phyloP scores from a whole-genome alignment of 2,888 invertebrate species.

The Cyrtodaria siliqua region DNA sequence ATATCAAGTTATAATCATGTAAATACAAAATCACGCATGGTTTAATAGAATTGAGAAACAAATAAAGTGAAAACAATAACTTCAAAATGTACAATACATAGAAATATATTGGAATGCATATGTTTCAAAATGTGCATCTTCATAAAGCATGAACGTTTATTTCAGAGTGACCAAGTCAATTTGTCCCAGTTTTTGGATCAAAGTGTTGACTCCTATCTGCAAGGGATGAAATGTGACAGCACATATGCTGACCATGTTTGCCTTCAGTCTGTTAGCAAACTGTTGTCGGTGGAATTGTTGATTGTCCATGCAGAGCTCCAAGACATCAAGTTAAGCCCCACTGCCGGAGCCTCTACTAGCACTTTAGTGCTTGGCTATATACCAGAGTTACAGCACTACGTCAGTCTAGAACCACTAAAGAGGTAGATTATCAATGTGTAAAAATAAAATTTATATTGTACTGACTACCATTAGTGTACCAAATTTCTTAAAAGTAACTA shows the following conservation, averaged over 20 bases:
- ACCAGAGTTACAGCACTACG: constrained; percentile 34
- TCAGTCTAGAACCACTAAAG: constrained; percentile 21
- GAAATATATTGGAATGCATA: too few relatives aligned
- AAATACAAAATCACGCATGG: too few relatives aligned
- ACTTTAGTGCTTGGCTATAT: constrained; percentile 21
- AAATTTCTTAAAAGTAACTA: too few relatives aligned
- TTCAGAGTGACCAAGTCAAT: constrained; percentile 20
- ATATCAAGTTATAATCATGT: too few relatives aligned
- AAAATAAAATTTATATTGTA: too few relatives aligned
- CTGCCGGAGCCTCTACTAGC: background rate
- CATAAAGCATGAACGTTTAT: too few relatives aligned
- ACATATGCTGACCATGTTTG: constrained; percentile 34
- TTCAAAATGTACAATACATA: too few relatives aligned
- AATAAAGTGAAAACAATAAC: too few relatives aligned
- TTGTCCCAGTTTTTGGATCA: constrained; percentile 22
- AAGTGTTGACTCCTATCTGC: constrained; percentile 17
- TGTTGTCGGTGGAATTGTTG: background rate
- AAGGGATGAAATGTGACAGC: constrained; percentile 14
- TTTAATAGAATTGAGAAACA: too few relatives aligned
- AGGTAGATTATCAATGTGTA: background rate
- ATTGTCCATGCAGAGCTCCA: constrained; percentile 20
- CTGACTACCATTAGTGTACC: too few relatives aligned
- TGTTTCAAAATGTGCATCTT: too few relatives aligned
- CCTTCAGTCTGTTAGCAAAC: background rate
- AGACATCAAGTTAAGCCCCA: background rate